phyloP scores from a whole-genome alignment of 1,140 invertebrate genomes.

The Streblospio benedicti region DNA sequence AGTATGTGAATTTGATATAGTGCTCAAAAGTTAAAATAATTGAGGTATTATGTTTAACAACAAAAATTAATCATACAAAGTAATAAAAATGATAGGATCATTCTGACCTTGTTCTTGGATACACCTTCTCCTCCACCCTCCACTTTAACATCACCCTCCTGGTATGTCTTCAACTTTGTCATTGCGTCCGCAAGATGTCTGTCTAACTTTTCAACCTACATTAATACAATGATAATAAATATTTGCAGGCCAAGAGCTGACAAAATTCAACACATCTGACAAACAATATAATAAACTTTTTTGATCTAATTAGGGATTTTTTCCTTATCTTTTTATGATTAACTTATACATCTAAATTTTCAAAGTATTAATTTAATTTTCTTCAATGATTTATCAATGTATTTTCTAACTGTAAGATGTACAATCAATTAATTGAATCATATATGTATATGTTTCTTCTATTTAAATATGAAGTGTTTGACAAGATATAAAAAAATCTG shows the following conservation, averaged over 20 bases:
- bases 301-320: too few relatives aligned
- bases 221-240: not conserved
- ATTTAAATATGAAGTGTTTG: too few relatives aligned
- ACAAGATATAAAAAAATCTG: too few relatives aligned
- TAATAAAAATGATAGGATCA: not conserved
- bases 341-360: too few relatives aligned
- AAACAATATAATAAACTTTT: too few relatives aligned
- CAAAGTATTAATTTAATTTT: not conserved
- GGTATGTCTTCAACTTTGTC: constrained; percentile 61
- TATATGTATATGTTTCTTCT: too few relatives aligned
- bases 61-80: not conserved
- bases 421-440: too few relatives aligned
- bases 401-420: too few relatives aligned
- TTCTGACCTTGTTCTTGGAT: constrained; percentile 20
- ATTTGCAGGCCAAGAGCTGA: not conserved
- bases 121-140: constrained; percentile 30
- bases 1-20: too few relatives aligned
- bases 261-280: too few relatives aligned
- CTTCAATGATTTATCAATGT: not conserved
- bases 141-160: constrained; percentile 39
- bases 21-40: not conserved
- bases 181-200: constrained; percentile 59
- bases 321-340: too few relatives aligned
- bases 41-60: not conserved
- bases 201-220: constrained; percentile 79